Evolutionary conservation across 2,888 invertebrate species (phyloP), one percentile per base, ranked within the genome.

Genomic region (Catocala sponsa): DNA sequence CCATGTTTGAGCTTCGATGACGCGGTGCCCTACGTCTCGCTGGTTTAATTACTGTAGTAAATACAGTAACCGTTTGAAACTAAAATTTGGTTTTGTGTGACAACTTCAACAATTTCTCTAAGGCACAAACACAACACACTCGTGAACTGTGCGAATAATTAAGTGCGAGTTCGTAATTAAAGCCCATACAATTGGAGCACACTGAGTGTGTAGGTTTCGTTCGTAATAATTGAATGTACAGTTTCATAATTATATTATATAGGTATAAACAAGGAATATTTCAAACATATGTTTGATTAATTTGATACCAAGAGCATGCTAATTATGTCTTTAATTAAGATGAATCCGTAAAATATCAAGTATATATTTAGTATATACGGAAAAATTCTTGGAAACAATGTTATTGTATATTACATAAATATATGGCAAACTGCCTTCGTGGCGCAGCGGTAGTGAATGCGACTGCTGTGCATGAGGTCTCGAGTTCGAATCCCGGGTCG

Each of bases 91-190:
- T 44, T 59, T 50, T 46, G 51, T 57, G 46, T 70, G 9, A 53
- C 56, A 52, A 74, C 47, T 35, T 53, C 6, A 32, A 53, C 43
- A 53, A 32, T 49, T 59, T 50, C 33, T 65, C 57, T 55, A 55
- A 65, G 66, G 70, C 59, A 65, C 25, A 25, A 25, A 25, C 25
- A 25, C 25, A 25, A 25, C 55, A 69, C 57, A 59, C 63, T 43
- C 54, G 65, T 46, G 57, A 65, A 72, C 65, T 57, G 67, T 13
- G 71, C 70, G 72, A 70, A 70, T 79, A 78, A 81, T 79, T 81
- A 76, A 73, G 68, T 65, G 59, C 60, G 60, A 70, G 59, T 56
- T 65, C 66, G 72, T 78, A 81, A 81, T 80, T 79, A 81, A 79
- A 71, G 63, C 60, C 52, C 59, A 58, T 60, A 56, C 47, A 71